phyloP scores from a whole-genome alignment of 2,113 vertebrate genomes.

The Poeciliopsis occidentalis region DNA sequence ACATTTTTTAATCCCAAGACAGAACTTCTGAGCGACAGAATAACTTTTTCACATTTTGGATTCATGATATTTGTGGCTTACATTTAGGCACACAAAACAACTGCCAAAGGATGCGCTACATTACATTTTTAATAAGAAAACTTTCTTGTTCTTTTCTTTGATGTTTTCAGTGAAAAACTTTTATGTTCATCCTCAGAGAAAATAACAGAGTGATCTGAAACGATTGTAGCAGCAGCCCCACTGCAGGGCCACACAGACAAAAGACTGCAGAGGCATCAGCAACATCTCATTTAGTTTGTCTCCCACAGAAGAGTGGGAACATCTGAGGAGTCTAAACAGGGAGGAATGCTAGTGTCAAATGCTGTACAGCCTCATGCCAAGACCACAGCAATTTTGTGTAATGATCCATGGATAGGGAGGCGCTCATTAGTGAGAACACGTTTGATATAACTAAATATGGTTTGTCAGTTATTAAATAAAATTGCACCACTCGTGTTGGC shows the following conservation, averaged over 20 bases:
- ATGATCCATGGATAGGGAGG: no score
- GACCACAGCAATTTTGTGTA: background rate
- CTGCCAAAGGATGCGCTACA: no score
- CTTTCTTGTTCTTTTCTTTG: background rate
- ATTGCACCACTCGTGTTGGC: no score
- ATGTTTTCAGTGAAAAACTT: background rate
- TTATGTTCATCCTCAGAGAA: background rate
- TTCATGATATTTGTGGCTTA: background rate
- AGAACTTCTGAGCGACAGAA: background rate
- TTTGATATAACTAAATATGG: no score
- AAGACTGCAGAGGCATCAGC: slow-evolving; percentile 17
- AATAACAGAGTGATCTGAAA: background rate
- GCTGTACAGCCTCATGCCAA: slow-evolving; percentile 29
- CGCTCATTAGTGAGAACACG: no score
- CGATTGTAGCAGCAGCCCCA: background rate
- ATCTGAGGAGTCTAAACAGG: slow-evolving; percentile 41
- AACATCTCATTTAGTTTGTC: slow-evolving; percentile 36
- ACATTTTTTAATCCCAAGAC: no score
- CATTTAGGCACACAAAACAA: background rate
- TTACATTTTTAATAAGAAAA: no score
- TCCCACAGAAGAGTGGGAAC: slow-evolving; percentile 38
- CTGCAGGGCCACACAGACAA: slow-evolving; percentile 30
- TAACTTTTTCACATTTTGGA: background rate
- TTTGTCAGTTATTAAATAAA: no score
- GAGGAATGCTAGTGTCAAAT: slow-evolving; percentile 10